Conservation (phyloP, 2,113 vertebrate species). For the Oreamnos americanus region DNA sequence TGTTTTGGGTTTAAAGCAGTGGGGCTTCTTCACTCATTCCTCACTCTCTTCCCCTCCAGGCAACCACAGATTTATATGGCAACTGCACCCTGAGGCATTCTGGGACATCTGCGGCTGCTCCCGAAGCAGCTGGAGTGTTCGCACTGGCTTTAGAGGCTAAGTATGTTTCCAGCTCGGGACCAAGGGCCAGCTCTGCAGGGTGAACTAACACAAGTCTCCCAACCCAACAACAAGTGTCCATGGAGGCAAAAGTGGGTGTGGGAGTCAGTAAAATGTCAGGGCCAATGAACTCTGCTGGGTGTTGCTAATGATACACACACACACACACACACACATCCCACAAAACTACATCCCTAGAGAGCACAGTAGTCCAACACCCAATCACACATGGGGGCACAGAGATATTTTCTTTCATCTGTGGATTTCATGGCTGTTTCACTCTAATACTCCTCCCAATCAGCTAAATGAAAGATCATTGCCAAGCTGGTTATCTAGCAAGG, state of each 20-base stretch:
- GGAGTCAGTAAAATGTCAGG: not conserved
- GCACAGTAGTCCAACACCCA: not conserved
- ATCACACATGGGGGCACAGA: not conserved
- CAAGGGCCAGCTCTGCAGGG: not conserved
- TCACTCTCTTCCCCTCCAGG: slow-evolving; percentile 80
- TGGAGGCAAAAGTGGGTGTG: not conserved
- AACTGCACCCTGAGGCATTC: slow-evolving; percentile 99
- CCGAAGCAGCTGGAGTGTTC: slow-evolving; percentile 97
- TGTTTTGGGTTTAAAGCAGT: not conserved
- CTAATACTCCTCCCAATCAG: not conserved
- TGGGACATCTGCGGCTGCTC: slow-evolving; percentile 97
- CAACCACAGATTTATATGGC: slow-evolving; percentile 97
- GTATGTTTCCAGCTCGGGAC: slow-evolving; percentile 83
- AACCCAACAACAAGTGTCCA: not conserved
- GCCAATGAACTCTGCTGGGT: not conserved
- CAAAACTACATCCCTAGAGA: not conserved
- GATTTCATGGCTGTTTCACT: not conserved
- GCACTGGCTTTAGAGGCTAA: slow-evolving; percentile 97
- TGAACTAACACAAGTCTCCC: not conserved
- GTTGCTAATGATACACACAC: not conserved
- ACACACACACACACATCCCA: not conserved
- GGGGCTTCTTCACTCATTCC: slow-evolving; percentile 32
- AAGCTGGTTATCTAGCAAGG: not conserved
- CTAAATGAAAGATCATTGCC: not conserved
- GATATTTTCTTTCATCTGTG: not conserved